Conservation (phyloP, 2,888 invertebrate genomes). For the Dioctria rufipes region DNA sequence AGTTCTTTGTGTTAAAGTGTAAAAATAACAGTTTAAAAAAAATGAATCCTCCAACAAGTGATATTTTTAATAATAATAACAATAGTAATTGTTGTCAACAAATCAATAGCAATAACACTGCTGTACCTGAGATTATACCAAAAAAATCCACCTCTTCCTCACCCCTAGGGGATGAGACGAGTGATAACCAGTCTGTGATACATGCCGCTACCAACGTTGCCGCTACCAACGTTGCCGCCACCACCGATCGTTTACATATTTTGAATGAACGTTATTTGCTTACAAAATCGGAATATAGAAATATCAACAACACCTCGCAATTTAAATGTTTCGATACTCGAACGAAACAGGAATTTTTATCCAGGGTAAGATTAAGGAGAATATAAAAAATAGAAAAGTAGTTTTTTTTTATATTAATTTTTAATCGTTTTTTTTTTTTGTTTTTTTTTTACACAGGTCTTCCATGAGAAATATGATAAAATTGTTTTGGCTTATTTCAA, state of each 20-base stretch:
- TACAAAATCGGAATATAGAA: constrained; percentile 72
- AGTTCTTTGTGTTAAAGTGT: too few relatives aligned
- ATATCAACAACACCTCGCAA: constrained; percentile 63
- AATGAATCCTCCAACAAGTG: too few relatives aligned
- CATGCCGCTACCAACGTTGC: constrained; percentile 46
- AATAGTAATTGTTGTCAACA: too few relatives aligned
- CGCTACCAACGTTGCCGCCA: constrained; percentile 1
- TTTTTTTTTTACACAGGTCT: constrained; percentile 56
- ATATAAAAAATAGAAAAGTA: too few relatives aligned
- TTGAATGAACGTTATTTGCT: constrained; percentile 89
- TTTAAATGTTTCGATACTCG: constrained; percentile 77
- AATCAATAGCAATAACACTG: too few relatives aligned
- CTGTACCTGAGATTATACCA: too few relatives aligned
- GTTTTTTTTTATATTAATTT: neutral
- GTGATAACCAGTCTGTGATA: constrained; percentile 7
- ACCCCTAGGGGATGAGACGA: constrained; percentile 11
- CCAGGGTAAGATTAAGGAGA: constrained; percentile 78
- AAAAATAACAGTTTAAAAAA: too few relatives aligned
- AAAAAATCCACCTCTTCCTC: too few relatives aligned
- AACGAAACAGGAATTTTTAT: constrained; percentile 88
- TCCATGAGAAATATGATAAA: constrained; percentile 68
- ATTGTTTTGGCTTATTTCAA: constrained; percentile 90
- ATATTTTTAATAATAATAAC: too few relatives aligned
- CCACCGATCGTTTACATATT: constrained; percentile 69
- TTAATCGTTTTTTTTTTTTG: neutral